These are phyloP conservation scores for Mesochorus sp. DNA, from an alignment of 2,888 invertebrate species.

Conservation along the genomic window DNA sequence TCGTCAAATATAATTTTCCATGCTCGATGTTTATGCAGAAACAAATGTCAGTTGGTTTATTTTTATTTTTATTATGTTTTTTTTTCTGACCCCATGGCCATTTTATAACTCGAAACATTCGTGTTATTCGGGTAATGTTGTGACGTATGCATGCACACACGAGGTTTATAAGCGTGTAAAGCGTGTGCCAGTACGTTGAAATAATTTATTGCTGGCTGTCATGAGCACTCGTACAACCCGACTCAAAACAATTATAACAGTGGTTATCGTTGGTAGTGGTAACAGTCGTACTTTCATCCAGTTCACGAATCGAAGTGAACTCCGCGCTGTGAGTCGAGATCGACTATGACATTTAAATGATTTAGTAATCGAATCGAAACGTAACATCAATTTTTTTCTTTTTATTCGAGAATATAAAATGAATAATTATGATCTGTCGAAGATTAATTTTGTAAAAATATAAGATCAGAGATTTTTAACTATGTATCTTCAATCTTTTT, in stretches of 20 bases:
- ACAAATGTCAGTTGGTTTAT: slow-evolving; percentile 31
- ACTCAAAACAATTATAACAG: slow-evolving; percentile 13
- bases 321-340: too few species aligned
- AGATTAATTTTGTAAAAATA: too few species aligned
- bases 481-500: too few species aligned
- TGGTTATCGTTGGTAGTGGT: not conserved
- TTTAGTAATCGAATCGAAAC: too few species aligned
- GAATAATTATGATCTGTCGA: not conserved
- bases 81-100: slow-evolving; percentile 10
- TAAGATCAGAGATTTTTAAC: too few species aligned
- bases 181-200: slow-evolving; percentile 18
- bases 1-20: not conserved
- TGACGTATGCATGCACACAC: not conserved
- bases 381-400: too few species aligned
- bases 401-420: not conserved
- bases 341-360: too few species aligned
- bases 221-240: slow-evolving; percentile 31
- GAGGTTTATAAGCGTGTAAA: slow-evolving; percentile 7
- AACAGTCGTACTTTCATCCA: not conserved
- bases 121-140: slow-evolving; percentile 4
- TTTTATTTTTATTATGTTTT: too few species aligned
- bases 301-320: slow-evolving; percentile 8
- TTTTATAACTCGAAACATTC: slow-evolving; percentile 29
- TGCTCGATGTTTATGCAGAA: not conserved
- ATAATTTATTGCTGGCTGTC: slow-evolving; percentile 57